Percentiles rank a stretch among this genome's conserved stretches.
Conservation (phyloP, 2,888 invertebrate species). For the Lamproptera curius region DNA sequence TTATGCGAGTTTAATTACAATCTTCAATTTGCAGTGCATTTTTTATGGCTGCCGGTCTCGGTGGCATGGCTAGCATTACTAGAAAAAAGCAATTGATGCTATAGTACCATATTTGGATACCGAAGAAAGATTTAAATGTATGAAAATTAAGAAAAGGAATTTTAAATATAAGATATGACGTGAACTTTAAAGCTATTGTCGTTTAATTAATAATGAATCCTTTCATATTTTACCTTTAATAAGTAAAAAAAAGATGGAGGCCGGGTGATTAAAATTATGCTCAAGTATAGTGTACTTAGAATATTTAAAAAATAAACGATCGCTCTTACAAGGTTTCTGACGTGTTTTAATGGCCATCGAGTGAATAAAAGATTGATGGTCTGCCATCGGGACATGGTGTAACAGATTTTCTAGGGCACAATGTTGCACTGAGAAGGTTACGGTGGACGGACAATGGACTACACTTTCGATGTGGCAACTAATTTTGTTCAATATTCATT, state of each 20-base stretch:
- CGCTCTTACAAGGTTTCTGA: constrained; percentile 6
- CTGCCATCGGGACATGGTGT: constrained; percentile 5
- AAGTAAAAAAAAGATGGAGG: too few relatives aligned
- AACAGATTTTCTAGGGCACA: constrained; percentile 9
- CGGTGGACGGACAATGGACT: constrained; percentile 21
- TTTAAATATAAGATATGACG: too few relatives aligned
- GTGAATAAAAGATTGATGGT: constrained; percentile 18
- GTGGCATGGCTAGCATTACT: neutral
- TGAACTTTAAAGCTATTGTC: too few relatives aligned
- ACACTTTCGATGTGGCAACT: constrained; percentile 38
- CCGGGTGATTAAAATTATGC: too few relatives aligned
- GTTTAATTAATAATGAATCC: too few relatives aligned
- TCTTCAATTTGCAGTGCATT: neutral
- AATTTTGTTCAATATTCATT: constrained; percentile 46
- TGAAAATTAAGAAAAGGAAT: too few relatives aligned
- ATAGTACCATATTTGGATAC: neutral
- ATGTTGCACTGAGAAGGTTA: constrained; percentile 24
- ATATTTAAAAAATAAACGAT: too few relatives aligned
- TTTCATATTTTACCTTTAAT: too few relatives aligned
- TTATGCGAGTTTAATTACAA: neutral
- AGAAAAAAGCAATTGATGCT: neutral
- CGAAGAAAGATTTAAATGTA: too few relatives aligned
- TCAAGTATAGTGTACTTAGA: too few relatives aligned
- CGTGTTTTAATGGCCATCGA: constrained; percentile 16
- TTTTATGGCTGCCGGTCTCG: neutral